Evolutionary conservation across 37 sponge, comb jelly and placozoan genomes (phyloP), one percentile per base, ranked within the genome.

Genomic region (Lycopodina hypogea): DNA sequence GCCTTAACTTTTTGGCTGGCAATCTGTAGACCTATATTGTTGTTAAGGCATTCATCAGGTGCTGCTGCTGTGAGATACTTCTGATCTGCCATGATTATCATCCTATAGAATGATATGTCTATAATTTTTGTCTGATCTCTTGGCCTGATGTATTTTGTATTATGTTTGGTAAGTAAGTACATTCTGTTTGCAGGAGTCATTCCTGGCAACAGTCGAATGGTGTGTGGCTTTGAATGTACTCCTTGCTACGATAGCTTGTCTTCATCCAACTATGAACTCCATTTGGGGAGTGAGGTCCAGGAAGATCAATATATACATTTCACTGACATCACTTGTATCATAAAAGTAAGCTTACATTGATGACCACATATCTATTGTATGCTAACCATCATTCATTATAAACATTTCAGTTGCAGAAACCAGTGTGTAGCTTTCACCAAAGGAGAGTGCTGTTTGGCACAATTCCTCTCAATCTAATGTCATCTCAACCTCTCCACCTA

Each of bases 141-240:
- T n/a, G n/a, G n/a, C n/a, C n/a, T n/a, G n/a, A n/a, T n/a, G n/a
- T n/a, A n/a, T n/a, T n/a, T n/a, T n/a, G n/a, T n/a, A n/a, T n/a
- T n/a, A n/a, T n/a, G n/a, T n/a, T n/a, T n/a, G n/a, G n/a, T n/a
- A n/a, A n/a, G n/a, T n/a, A n/a, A n/a, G n/a, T n/a, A n/a, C n/a
- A n/a, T n/a, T n/a, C n/a, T 9, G 9, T 39, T 22, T 38, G 1
- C 14, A 89, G 89, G 94, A 30, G 53, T 81, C 30, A 81, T 93
- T 0, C 81, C 89, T 69, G 76, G 87, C n/a, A 52, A 78, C 42
- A 74, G 56, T 39, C 75, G 69, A 28, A 81, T 93, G 70, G 58
- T 52, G 50, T 89, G 94, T 79, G 94, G 83, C 23, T 86, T 93
- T 67, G 35, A 83, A 23, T 89, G 79, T 38, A 83, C 64, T 36